Evolutionary conservation across 2,113 vertebrate species (phyloP).

Genomic region (Charina bottae): DNA sequence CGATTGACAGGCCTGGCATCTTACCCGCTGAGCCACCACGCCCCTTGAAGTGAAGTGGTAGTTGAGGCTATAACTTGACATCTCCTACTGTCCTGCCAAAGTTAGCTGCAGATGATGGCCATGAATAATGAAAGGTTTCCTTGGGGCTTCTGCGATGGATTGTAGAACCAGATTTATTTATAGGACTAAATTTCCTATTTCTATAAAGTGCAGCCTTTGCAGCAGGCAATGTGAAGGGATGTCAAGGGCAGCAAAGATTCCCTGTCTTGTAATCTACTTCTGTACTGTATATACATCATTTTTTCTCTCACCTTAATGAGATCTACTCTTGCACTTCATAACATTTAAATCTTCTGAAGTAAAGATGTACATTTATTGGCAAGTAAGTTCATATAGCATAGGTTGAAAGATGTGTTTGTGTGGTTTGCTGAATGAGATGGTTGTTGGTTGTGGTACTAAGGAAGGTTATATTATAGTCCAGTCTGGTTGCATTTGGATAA

Average conservation of each 20-base stretch:
- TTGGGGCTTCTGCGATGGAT: not conserved
- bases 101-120: not conserved
- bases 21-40: too few relatives aligned
- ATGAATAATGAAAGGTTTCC: constrained; percentile 9
- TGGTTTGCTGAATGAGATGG: not conserved
- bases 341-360: not conserved
- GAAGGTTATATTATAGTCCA: not conserved
- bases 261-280: not conserved
- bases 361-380: not conserved
- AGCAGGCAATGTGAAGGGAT: not conserved
- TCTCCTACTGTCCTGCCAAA: not conserved
- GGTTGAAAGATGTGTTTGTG: not conserved
- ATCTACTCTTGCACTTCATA: not conserved
- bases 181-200: constrained; percentile 9
- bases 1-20: too few relatives aligned
- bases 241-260: not conserved
- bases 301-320: not conserved
- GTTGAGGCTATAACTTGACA: not conserved
- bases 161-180: constrained; percentile 17
- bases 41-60: too few relatives aligned
- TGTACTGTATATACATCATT: not conserved
- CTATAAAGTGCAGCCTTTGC: constrained; percentile 13
- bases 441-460: not conserved
- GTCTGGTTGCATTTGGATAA: not conserved
- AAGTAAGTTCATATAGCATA: not conserved